Conservation (phyloP, 2,888 invertebrate species). For the Drosophila leonis region DNA sequence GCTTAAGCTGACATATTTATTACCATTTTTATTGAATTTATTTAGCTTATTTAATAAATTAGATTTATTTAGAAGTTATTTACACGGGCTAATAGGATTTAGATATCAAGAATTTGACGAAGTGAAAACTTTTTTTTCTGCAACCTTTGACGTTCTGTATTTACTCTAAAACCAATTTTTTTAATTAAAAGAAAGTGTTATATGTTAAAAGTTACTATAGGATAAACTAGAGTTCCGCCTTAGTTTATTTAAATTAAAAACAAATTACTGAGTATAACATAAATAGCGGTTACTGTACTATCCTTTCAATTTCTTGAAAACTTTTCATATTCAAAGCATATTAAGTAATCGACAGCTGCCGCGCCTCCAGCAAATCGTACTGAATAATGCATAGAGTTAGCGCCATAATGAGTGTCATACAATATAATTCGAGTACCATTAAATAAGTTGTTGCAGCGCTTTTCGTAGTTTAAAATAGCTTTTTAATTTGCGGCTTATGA, state of each 20-base stretch:
- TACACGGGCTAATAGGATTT: not conserved
- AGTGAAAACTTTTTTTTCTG: too few relatives aligned
- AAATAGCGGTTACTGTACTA: not conserved
- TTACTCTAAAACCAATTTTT: too few relatives aligned
- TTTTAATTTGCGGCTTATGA: conserved; percentile 4
- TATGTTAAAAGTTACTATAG: too few relatives aligned
- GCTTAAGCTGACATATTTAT: too few relatives aligned
- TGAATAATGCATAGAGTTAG: conserved; percentile 36
- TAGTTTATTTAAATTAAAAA: not conserved
- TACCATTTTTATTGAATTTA: too few relatives aligned
- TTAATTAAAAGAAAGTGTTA: too few relatives aligned
- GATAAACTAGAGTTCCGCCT: not conserved
- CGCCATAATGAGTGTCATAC: conserved; percentile 17
- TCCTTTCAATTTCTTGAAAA: too few relatives aligned
- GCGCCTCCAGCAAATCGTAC: not conserved
- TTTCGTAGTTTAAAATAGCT: not conserved
- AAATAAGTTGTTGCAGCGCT: not conserved
- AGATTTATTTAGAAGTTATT: too few relatives aligned
- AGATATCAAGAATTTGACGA: too few relatives aligned
- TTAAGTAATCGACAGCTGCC: conserved; percentile 26
- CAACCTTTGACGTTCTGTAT: too few relatives aligned
- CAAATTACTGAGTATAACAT: not conserved
- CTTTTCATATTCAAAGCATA: conserved; percentile 14
- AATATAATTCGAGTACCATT: conserved; percentile 17
- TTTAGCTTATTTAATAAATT: too few relatives aligned